Evolutionary conservation across 92 coral and sea anemone species (phyloP).

Genomic region (Palythoa grandis): DNA sequence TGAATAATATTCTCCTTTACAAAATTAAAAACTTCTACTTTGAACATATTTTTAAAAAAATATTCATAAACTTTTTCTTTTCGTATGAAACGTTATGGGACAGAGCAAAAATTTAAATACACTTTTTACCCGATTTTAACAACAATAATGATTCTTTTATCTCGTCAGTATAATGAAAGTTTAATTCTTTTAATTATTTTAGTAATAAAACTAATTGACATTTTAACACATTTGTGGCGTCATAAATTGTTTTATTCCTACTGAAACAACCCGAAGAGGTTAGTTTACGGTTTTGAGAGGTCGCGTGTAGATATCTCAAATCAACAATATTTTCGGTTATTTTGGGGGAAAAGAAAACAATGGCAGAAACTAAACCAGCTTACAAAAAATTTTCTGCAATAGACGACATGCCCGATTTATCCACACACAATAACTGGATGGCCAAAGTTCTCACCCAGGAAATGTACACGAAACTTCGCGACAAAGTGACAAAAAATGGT

Average conservation of each 20-base stretch:
- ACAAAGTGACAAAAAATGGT: slow-evolving; percentile 89
- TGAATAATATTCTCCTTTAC: too few species aligned
- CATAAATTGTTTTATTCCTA: neutral
- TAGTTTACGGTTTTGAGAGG: neutral
- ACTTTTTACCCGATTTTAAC: too few species aligned
- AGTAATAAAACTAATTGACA: neutral
- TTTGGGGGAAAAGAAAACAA: slow-evolving; percentile 4
- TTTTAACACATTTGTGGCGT: neutral
- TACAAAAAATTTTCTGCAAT: slow-evolving; percentile 86
- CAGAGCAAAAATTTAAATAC: too few species aligned
- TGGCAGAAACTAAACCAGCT: slow-evolving; percentile 76
- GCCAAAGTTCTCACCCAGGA: slow-evolving; percentile 94
- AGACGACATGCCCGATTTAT: slow-evolving; percentile 87
- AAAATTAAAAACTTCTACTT: too few species aligned
- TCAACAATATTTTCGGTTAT: neutral
- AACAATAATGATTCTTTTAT: too few species aligned
- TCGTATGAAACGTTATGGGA: too few species aligned
- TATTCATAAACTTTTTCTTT: too few species aligned
- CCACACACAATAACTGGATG: slow-evolving; percentile 94
- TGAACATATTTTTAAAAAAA: too few species aligned
- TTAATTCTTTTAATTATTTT: too few species aligned
- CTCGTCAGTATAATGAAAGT: too few species aligned
- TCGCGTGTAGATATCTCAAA: slow-evolving; percentile 6
- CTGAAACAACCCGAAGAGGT: neutral
- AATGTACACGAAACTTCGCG: slow-evolving; percentile 77